Base-by-base conservation (phyloP, 2,797 vertebrate genomes). In the Brachymystax lenok region DNA sequence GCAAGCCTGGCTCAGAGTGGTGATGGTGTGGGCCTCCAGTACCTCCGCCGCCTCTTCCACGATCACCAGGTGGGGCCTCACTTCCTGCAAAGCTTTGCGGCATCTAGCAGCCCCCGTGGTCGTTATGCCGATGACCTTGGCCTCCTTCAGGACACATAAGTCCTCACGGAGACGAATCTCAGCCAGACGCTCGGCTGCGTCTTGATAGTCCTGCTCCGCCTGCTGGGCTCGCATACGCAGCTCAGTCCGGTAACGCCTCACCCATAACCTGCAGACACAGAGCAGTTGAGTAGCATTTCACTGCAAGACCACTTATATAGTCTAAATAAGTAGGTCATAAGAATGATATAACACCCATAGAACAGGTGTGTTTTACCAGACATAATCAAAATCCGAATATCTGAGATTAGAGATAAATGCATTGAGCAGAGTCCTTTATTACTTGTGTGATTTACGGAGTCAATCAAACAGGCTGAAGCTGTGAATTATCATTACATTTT, bases 41-140 rank as follows among this genome's bases (percentile, higher is more conserved):
- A 99, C 97, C 84, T 99, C 97, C 0, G 98, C 98, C 3, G 97
- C 97, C 89, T 98, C 97, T 81, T 99, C 98, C 54, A 99, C 96
- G 1, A 99, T 94, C 80, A 99, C 94, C 84, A 99, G 91, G n/a
- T 79, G 74, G 0, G 98, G 96, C 77, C 85, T 71, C 52, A 98
- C 89, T 75, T 94, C 89, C 90, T 98, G 97, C 75, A 99, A 92
- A 76, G 94, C 89, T 82, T 89, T 91, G 5, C 94, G 94, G 86
- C 94, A 98, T 86, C 97, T 98, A 81, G 98, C 97, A 35, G 97
- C 97, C 73, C 97, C 98, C 78, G 98, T 99, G 78, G 97, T 99
- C 12, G 97, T 99, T 97, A 99, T 98, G 73, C 97, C 98, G 16
- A 98, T 94, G n/a, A 99, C 92, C 89, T 91, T 91, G 74, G 97